Base-by-base conservation (phyloP, 30 jellyfish, hydroid and myxozoan species). In the Calvadosia cruxmelitensis region DNA sequence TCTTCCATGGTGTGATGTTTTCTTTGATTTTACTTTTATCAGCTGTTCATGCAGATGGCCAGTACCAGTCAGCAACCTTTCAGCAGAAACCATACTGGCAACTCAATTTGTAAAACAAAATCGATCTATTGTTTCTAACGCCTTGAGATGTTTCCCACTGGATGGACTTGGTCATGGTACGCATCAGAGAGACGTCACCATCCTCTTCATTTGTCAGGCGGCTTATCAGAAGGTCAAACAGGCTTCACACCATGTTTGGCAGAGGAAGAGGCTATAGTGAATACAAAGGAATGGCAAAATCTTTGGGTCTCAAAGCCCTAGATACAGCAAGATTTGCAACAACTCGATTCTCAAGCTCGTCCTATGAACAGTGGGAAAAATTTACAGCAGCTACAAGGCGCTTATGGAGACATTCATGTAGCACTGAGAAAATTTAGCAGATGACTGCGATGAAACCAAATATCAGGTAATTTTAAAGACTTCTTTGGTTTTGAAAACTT, bases 11-110 rank as follows among this genome's bases (percentile, higher is more conserved):
- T n/a, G n/a, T n/a, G n/a, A n/a, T n/a, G n/a, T n/a, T n/a, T n/a
- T n/a, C n/a, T n/a, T n/a, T n/a, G n/a, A n/a, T n/a, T n/a, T n/a
- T n/a, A n/a, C n/a, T n/a, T 42, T 42, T 42, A 42, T 5, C 49
- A 69, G 79, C 72, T 27, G 70, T 69, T 49, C 79, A 69, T 69
- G 79, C 79, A 27, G 79, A 69, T 69, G 79, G 79, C 2, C 75
- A 69, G 35, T 69, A 69, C 79, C 79, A 69, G 49, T 42, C 71
- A 24, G 65, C 34, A 36, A 69, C 79, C 29, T 69, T 69, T 52
- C 79, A 69, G 71, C 49, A 50, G 49, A n/a, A 33, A 29, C 64
- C 35, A n/a, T n/a, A n/a, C 27, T 51, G 5, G 51, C 35, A 48
- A 69, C 72, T 31, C 10, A 42, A 13, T 29, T 64, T 29, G 7